Percentiles rank a stretch among this genome's conserved stretches.
Evolutionary conservation across 2,888 invertebrate genomes (phyloP).

Genomic region (Chrysomela aeneicollis): DNA sequence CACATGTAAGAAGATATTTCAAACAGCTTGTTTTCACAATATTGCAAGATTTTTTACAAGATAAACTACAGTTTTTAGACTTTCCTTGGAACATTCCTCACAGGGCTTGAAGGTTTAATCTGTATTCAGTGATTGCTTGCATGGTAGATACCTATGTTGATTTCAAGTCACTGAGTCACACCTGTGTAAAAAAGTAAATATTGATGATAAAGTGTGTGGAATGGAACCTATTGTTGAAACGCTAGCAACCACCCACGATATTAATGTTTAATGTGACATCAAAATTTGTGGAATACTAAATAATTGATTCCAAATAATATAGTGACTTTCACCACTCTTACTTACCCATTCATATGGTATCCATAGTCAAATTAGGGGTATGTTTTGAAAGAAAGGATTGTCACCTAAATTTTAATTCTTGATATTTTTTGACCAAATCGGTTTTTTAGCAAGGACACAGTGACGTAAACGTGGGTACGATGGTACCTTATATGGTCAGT

Average conservation of each 20-base stretch:
- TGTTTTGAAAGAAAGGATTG: not conserved
- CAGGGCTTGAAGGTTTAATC: not conserved
- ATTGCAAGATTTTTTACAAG: no score
- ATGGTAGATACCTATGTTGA: no score
- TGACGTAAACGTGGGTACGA: conserved; percentile 4
- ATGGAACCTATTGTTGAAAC: not conserved
- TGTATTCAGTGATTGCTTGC: not conserved
- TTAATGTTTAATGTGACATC: not conserved
- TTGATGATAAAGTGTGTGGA: not conserved
- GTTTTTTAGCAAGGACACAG: not conserved
- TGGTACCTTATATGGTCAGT: conserved; percentile 5
- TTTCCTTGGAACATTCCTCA: no score
- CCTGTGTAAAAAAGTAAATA: not conserved
- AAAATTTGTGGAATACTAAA: not conserved
- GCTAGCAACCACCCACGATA: not conserved
- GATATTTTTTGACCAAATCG: not conserved
- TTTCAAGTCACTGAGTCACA: not conserved
- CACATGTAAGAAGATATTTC: no score
- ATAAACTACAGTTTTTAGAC: no score
- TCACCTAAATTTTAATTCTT: not conserved
- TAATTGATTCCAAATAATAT: no score
- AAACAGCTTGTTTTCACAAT: no score
- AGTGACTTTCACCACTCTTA: no score
- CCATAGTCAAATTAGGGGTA: not conserved
- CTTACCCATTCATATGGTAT: no score